Percentiles rank a stretch among this genome's conserved stretches.
These are phyloP conservation scores for Tragelaphus oryx DNA, from an alignment of 2,797 vertebrate genomes.

Conservation along the genomic window DNA sequence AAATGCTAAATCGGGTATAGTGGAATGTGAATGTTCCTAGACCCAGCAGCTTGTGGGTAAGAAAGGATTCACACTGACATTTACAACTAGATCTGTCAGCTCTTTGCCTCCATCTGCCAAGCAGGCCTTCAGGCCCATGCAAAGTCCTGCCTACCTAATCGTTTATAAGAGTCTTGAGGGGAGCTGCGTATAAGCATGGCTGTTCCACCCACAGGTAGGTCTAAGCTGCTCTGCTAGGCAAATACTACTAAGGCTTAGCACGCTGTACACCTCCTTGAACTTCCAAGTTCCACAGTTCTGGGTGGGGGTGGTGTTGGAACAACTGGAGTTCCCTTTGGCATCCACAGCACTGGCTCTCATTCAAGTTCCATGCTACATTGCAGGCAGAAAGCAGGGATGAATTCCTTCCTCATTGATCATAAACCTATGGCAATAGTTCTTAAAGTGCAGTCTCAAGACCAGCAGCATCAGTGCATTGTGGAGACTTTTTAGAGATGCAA, in stretches of 20 bases:
- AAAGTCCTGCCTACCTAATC: constrained; percentile 33
- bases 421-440: background rate
- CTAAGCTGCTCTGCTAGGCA: background rate
- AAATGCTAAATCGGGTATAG: constrained; percentile 47
- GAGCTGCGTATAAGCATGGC: background rate
- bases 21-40: constrained; percentile 34
- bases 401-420: background rate
- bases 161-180: constrained; percentile 5
- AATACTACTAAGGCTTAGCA: background rate
- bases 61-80: constrained; percentile 66
- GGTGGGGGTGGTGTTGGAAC: background rate
- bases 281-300: background rate
- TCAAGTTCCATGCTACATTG: background rate
- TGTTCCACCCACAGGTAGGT: background rate
- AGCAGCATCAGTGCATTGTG: background rate
- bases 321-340: background rate
- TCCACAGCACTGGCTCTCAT: background rate
- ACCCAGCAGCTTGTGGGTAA: constrained; percentile 57
- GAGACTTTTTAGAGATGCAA: background rate
- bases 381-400: background rate
- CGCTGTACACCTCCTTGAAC: background rate
- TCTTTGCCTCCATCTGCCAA: constrained; percentile 65
- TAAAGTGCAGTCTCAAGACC: background rate
- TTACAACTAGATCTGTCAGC: constrained; percentile 62
- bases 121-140: background rate